Conservation (phyloP, 2,797 vertebrate genomes). For the Novumbra hubbsi region DNA sequence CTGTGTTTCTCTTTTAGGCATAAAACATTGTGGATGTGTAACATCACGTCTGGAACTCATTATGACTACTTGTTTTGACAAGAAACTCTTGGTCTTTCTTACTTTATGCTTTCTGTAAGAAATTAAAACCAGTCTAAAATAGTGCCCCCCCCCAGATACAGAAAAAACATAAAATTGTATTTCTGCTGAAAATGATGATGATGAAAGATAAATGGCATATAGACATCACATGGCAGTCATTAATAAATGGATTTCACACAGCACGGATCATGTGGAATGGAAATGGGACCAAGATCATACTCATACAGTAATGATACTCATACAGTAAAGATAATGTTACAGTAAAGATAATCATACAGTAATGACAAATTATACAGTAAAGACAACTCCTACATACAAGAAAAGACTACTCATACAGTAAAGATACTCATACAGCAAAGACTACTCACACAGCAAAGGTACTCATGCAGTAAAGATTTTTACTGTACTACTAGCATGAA, state of each 20-base stretch:
- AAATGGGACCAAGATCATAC: background rate
- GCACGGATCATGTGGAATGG: background rate
- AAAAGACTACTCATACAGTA: too few relatives aligned
- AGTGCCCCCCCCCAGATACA: constrained; percentile 3
- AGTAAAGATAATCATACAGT: too few relatives aligned
- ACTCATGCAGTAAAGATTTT: too few relatives aligned
- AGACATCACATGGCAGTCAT: background rate
- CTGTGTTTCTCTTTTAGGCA: constrained; percentile 53
- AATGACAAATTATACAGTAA: too few relatives aligned
- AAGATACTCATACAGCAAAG: too few relatives aligned
- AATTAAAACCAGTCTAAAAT: constrained; percentile 36
- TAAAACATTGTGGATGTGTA: constrained; percentile 70
- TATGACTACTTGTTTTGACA: constrained; percentile 62
- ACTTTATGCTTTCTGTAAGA: constrained; percentile 36
- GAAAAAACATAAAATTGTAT: constrained; percentile 4
- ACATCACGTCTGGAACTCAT: constrained; percentile 80
- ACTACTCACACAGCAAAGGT: too few relatives aligned
- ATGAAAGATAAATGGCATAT: background rate
- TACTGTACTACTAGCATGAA: too few relatives aligned
- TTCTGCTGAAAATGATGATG: background rate
- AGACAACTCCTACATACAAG: too few relatives aligned
- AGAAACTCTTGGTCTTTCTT: constrained; percentile 54
- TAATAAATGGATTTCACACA: background rate
- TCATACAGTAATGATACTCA: too few relatives aligned
- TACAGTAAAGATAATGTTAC: too few relatives aligned